Conservation (phyloP, 2,888 invertebrate species). For the Hirtodrosophila confusa region DNA sequence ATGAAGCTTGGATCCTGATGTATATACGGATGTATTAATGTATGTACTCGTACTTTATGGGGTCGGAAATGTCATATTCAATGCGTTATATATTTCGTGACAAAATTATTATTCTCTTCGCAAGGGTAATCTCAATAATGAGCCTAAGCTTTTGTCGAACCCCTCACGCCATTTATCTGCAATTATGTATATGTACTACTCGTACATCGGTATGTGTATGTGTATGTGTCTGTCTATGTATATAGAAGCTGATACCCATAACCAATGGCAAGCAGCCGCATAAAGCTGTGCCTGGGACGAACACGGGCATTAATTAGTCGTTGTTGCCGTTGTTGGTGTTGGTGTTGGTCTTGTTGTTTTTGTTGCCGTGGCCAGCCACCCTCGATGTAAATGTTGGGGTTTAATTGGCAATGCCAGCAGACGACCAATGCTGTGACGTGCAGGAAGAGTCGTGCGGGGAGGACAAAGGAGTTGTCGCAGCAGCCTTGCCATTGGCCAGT, state of each 20-base stretch:
- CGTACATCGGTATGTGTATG: too few species aligned
- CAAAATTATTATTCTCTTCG: too few species aligned
- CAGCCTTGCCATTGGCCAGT: constrained; percentile 37
- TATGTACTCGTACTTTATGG: too few species aligned
- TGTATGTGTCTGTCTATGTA: too few species aligned
- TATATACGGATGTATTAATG: too few species aligned
- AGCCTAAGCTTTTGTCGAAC: too few species aligned
- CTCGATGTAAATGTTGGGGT: constrained; percentile 41
- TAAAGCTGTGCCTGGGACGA: not conserved
- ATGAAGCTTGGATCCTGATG: too few species aligned
- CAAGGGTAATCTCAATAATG: too few species aligned
- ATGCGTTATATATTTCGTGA: too few species aligned
- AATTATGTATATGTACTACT: too few species aligned
- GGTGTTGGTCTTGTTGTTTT: not conserved
- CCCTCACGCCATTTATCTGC: too few species aligned
- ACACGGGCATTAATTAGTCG: constrained; percentile 42
- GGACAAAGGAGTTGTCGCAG: constrained; percentile 26
- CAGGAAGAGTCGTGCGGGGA: not conserved
- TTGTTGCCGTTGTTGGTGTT: constrained; percentile 2
- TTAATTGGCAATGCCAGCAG: constrained; percentile 41
- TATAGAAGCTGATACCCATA: not conserved
- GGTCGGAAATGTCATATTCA: too few species aligned
- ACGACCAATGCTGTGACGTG: constrained; percentile 17
- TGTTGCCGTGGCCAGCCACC: constrained; percentile 32
- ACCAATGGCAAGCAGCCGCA: constrained; percentile 42